Percentiles rank a stretch among this genome's conserved stretches.
These are phyloP conservation scores for Prosopocoilus inquinatus DNA, from an alignment of 2,888 invertebrate genomes.

Conservation along the genomic window DNA sequence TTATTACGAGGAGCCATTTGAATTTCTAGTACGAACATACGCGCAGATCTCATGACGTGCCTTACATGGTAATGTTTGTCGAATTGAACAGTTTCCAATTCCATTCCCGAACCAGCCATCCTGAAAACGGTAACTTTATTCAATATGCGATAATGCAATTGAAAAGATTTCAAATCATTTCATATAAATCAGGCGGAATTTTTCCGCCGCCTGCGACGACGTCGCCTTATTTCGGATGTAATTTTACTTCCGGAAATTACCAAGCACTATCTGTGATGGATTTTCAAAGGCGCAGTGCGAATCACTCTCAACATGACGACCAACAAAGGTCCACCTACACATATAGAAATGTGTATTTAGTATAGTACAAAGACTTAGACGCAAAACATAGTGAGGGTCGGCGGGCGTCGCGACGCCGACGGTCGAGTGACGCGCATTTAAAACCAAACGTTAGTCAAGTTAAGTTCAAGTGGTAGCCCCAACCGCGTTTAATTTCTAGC, in stretches of 20 bases:
- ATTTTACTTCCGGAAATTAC: conserved; percentile 5
- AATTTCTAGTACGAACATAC: conserved; percentile 5
- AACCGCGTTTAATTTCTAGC: no score
- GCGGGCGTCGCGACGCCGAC: no score
- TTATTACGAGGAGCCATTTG: background rate
- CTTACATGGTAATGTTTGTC: conserved; percentile 26
- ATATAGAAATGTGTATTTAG: no score
- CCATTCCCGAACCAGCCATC: conserved; percentile 25
- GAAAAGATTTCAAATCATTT: conserved; percentile 29
- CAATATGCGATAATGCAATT: conserved; percentile 29
- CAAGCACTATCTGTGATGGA: conserved; percentile 1
- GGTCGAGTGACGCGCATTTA: no score
- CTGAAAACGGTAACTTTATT: conserved; percentile 28
- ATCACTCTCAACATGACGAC: no score
- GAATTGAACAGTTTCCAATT: conserved; percentile 28
- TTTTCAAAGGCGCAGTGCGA: background rate
- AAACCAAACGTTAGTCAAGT: no score
- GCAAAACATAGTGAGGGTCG: no score
- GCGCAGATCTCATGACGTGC: conserved; percentile 12
- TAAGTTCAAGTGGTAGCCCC: no score
- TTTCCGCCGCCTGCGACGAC: conserved; percentile 6
- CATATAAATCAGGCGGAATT: conserved; percentile 21
- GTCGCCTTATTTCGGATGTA: conserved; percentile 11
- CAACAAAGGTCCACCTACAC: no score
- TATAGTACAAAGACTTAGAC: no score